These are phyloP conservation scores for Gypaetus barbatus DNA, from an alignment of 2,797 vertebrate genomes.

Conservation along the genomic window DNA sequence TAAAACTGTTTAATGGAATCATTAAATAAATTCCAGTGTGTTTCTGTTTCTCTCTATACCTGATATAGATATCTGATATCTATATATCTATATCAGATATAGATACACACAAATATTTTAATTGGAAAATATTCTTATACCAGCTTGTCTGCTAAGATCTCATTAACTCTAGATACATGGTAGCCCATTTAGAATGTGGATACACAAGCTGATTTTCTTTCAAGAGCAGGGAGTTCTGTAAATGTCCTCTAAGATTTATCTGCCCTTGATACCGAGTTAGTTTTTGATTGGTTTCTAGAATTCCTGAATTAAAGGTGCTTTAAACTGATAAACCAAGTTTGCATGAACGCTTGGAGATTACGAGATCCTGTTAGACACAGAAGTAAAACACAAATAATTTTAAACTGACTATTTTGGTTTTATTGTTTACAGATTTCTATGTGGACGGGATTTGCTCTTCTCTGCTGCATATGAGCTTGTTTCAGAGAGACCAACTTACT, in stretches of 20 bases:
- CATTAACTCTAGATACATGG: background rate
- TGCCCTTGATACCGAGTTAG: background rate
- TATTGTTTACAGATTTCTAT: background rate
- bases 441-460: background rate
- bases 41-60: background rate
- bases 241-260: slow-evolving; percentile 6
- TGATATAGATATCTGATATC: background rate
- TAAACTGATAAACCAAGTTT: background rate
- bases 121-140: background rate
- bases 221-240: background rate
- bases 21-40: background rate
- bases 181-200: background rate
- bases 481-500: slow-evolving; percentile 20
- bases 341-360: background rate
- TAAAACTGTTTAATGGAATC: background rate
- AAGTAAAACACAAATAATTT: slow-evolving; percentile 25
- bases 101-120: background rate
- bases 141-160: background rate
- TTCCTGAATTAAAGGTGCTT: slow-evolving; percentile 44
- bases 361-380: background rate
- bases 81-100: background rate
- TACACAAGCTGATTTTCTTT: background rate
- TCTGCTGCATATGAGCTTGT: background rate
- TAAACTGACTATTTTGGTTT: background rate
- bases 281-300: slow-evolving; percentile 22